These are phyloP conservation scores for Caradrina kadenii DNA, from an alignment of 2,888 invertebrate genomes.

Conservation along the genomic window DNA sequence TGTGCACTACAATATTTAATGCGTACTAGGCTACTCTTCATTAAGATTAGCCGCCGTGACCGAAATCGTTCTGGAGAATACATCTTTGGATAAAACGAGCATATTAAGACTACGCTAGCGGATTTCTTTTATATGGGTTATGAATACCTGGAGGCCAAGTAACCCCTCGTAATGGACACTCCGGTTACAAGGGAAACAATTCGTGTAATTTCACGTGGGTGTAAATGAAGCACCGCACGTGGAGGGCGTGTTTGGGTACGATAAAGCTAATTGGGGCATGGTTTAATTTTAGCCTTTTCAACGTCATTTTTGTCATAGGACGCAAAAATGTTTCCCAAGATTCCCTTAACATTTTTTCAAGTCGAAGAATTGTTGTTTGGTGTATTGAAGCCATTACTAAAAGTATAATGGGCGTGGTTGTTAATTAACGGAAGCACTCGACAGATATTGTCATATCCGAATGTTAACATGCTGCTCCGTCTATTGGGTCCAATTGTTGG, in stretches of 20 bases:
- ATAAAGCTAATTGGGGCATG: constrained; percentile 15
- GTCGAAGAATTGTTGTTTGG: too few relatives aligned
- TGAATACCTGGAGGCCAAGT: constrained; percentile 16
- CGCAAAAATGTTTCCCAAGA: neutral
- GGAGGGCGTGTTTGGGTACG: neutral
- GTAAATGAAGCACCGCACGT: constrained; percentile 4
- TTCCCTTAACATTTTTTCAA: neutral
- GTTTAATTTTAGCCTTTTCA: constrained; percentile 24
- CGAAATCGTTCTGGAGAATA: too few relatives aligned
- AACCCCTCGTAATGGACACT: constrained; percentile 41
- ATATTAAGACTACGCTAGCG: neutral
- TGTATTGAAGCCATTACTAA: too few relatives aligned
- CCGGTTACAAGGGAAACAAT: constrained; percentile 38
- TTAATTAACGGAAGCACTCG: too few relatives aligned
- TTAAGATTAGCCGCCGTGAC: too few relatives aligned
- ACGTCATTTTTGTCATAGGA: neutral
- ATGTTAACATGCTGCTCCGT: too few relatives aligned
- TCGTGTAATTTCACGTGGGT: constrained; percentile 17
- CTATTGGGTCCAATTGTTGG: too few relatives aligned
- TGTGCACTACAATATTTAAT: too few relatives aligned
- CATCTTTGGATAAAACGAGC: too few relatives aligned
- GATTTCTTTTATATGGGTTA: constrained; percentile 34
- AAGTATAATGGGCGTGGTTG: too few relatives aligned
- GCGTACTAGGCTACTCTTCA: too few relatives aligned
- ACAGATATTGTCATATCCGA: too few relatives aligned